phyloP scores from a whole-genome alignment of 2,797 vertebrate species.

The Novumbra hubbsi region DNA sequence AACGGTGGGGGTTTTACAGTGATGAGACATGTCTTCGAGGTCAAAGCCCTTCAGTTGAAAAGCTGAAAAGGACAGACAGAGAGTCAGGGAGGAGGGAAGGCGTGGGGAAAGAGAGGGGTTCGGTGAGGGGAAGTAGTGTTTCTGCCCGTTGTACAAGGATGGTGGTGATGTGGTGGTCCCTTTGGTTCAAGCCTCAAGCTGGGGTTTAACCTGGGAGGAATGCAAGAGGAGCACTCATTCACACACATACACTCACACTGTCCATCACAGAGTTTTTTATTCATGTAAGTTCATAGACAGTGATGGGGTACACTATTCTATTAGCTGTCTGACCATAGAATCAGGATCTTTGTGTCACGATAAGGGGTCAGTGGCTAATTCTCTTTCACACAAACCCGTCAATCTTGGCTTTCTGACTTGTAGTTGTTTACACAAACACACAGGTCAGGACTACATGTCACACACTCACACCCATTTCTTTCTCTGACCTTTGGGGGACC shows the following conservation, averaged over 20 bases:
- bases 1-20: not conserved
- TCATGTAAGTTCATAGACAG: not conserved
- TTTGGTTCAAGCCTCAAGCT: conserved; percentile 56
- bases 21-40: conserved; percentile 1
- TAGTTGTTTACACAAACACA: no score
- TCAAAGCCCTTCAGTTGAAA: not conserved
- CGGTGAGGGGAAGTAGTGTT: conserved; percentile 37
- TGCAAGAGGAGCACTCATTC: conserved; percentile 48
- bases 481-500: no score
- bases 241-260: not conserved
- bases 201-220: conserved; percentile 64
- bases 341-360: not conserved
- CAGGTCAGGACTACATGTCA: no score
- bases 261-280: not conserved
- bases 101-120: conserved; percentile 37
- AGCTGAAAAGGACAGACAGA: conserved; percentile 18
- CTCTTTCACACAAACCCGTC: not conserved
- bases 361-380: not conserved
- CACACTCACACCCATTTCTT: no score
- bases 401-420: no score
- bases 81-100: conserved; percentile 10
- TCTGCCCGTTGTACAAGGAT: conserved; percentile 34
- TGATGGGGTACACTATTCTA: not conserved
- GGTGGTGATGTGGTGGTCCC: conserved; percentile 32
- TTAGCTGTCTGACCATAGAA: not conserved